Percentiles rank a stretch among this genome's conserved stretches.
Conservation (phyloP, 2,113 vertebrate species). For the Engraulis encrasicolus region DNA sequence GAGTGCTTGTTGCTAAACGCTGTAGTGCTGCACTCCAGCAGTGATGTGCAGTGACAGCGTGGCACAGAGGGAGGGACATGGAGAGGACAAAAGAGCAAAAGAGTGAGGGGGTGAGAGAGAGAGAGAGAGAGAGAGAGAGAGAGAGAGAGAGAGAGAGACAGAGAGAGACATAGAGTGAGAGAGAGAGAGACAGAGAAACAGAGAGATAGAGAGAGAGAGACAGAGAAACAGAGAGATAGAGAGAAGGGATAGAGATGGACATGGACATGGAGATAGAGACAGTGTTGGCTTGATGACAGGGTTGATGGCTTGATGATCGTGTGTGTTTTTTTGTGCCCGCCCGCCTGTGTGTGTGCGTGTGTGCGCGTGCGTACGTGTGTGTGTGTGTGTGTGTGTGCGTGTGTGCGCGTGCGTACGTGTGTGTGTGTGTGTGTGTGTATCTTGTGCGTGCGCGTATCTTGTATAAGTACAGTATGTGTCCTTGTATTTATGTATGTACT, state of each 20-base stretch:
- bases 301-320: no score
- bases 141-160: no score
- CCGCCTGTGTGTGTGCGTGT: not conserved
- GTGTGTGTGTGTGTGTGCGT: not conserved
- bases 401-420: not conserved
- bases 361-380: not conserved
- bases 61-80: not conserved
- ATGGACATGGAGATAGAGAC: no score
- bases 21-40: no score
- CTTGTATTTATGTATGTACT: not conserved
- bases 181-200: no score
- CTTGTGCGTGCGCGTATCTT: not conserved
- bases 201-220: no score
- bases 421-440: not conserved
- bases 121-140: not conserved
- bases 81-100: not conserved
- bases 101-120: not conserved
- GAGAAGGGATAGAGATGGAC: no score
- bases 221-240: no score
- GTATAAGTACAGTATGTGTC: not conserved
- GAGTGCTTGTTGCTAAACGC: not conserved
- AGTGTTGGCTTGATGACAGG: no score
- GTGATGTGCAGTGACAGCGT: not conserved
- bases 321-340: not conserved
- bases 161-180: no score